Evolutionary conservation across 2,797 vertebrate genomes (phyloP), one percentile per base, ranked within the genome.

Genomic region (Malacoraja senta): DNA sequence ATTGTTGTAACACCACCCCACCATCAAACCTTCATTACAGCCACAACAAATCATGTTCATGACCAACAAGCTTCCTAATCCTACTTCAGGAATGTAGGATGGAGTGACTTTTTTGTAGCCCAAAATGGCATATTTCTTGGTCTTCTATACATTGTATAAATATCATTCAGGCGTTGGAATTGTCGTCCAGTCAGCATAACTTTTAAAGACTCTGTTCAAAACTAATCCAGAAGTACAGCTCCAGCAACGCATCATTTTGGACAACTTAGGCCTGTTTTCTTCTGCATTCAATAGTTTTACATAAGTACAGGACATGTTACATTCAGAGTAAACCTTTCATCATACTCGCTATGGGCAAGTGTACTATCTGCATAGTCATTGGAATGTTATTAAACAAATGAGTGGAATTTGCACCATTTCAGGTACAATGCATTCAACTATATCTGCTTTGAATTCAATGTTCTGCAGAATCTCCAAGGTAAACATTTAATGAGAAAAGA

Each of bases 101-200:
- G 17, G 65, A 17, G 65, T 12, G 17, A 68, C 65, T 12, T 12
- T 68, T 68, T 17, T 68, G 12, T 68, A 53, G 65, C 65, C 17
- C 10, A 68, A 68, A 68, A 68, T 68, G 12, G 65, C 17, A 17
- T 0, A 68, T 68, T 68, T 68, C 65, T 68, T 68, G 0, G 13
- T 68, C 65, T 68, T 68, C 17, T 68, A 68, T 12, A 68, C 63
- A 86, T n/a, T 86, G 61, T 29, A 32, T 29, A 63, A 15, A 86
- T n/a, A 86, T 86, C 83, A 86, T 58, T 84, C 53, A 7, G 81
- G 44, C n/a, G 58, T 86, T 61, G 58, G 58, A 63, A 86, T 32
- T 86, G 83, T 86, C 61, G 44, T 86, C 58, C 58, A 86, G 58
- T 86, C 83, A 65, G 58, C 83, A 63, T 29, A 17, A 63, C 83